Evolutionary conservation across 2,888 invertebrate genomes (phyloP).

Genomic region (Dynastes hyllus): DNA sequence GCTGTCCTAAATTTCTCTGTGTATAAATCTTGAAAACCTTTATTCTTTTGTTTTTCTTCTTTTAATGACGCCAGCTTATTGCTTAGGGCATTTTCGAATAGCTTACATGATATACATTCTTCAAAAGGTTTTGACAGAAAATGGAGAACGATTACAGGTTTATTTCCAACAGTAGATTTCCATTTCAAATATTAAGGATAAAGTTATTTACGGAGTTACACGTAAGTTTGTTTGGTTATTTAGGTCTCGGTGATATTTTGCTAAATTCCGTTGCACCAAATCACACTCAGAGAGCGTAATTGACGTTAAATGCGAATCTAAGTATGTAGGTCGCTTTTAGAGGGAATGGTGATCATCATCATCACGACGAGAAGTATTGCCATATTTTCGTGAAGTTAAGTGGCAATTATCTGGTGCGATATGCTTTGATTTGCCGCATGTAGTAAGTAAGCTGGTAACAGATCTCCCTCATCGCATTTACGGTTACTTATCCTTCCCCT

Average conservation of each 20-base stretch:
- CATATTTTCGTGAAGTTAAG: conserved; percentile 59
- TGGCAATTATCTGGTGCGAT: conserved; percentile 67
- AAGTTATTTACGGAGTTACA: neutral
- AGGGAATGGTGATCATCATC: conserved; percentile 28
- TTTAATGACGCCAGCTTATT: too few species aligned
- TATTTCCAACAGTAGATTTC: too few species aligned
- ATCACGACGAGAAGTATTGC: conserved; percentile 51
- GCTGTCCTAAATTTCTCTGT: too few species aligned
- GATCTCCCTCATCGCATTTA: conserved; percentile 36
- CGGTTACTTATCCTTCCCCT: conserved; percentile 41
- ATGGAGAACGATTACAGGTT: too few species aligned
- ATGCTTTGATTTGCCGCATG: conserved; percentile 62
- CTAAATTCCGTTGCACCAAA: too few species aligned
- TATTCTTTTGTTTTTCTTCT: neutral
- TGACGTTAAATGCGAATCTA: neutral
- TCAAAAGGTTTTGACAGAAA: too few species aligned
- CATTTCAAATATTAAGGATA: neutral
- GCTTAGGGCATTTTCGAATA: too few species aligned
- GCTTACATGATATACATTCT: too few species aligned
- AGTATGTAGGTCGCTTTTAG: conserved; percentile 8
- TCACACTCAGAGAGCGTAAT: neutral
- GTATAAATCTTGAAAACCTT: too few species aligned
- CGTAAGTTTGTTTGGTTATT: neutral
- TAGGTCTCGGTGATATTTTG: too few species aligned
- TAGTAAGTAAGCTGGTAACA: conserved; percentile 30